A percentile compares a stretch with the other conserved stretches of the same genome.
These are phyloP conservation scores for Piezodorus guildinii DNA, from an alignment of 1,140 invertebrate genomes.

Conservation along the genomic window DNA sequence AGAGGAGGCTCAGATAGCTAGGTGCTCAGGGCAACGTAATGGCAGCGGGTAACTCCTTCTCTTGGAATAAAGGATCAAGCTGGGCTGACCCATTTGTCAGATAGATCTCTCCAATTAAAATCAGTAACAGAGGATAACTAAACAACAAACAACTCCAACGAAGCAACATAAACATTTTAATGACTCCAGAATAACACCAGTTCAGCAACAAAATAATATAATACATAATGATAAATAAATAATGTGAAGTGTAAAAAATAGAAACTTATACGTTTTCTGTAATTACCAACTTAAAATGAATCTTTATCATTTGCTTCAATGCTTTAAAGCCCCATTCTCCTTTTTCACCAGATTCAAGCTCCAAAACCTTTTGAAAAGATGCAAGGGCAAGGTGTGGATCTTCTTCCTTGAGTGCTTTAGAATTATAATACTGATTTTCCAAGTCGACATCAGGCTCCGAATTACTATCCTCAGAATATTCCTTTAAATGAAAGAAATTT, in stretches of 20 bases:
- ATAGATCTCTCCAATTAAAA: too few species aligned
- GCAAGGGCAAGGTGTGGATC: slow-evolving; percentile 81
- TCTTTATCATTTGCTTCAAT: slow-evolving; percentile 99
- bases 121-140: too few species aligned
- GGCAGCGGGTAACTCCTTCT: too few species aligned
- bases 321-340: slow-evolving; percentile 99
- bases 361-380: slow-evolving; percentile 93
- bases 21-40: too few species aligned
- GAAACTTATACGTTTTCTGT: neutral
- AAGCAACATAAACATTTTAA: too few species aligned
- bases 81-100: too few species aligned
- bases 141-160: too few species aligned
- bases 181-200: too few species aligned
- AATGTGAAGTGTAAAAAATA: neutral
- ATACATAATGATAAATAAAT: too few species aligned
- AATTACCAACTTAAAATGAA: slow-evolving; percentile 92
- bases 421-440: slow-evolving; percentile 99
- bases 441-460: slow-evolving; percentile 98
- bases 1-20: too few species aligned
- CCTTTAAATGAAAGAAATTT: slow-evolving; percentile 43
- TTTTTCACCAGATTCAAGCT: slow-evolving; percentile 93
- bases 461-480: slow-evolving; percentile 92
- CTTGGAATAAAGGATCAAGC: too few species aligned
- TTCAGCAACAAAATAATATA: too few species aligned
- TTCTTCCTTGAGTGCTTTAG: slow-evolving; percentile 96